Evolutionary conservation across 2,113 vertebrate genomes (phyloP), one percentile per base, ranked within the genome.

Genomic region (Poeciliopsis retropinna): DNA sequence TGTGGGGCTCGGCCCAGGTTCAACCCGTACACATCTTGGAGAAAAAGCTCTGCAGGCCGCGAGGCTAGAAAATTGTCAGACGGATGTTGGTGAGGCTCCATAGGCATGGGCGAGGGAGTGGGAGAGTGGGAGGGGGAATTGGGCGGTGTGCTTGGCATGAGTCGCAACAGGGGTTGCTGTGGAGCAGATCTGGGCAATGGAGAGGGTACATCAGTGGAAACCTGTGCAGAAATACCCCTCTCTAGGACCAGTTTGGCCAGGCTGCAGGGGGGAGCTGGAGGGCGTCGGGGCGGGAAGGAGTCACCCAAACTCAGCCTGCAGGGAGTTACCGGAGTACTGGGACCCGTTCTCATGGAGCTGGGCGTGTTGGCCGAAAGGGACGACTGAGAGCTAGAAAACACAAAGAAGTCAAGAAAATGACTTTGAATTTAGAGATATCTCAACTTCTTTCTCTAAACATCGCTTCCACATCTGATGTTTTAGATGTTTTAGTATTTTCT

Each of bases 51-150:
- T 0, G 96, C 96, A 0, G 98, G 98, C n/a, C 97, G 95, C 0
- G 98, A 99, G 1, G 97, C 96, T 60, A 99, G 91, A 82, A 99
- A 99, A 47, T 96, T 99, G 85, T 99, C 98, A 0, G 95, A 89
- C 32, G 93, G 83, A 3, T 93, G 92, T 17, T 92, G 82, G 72
- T 90, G 94, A 67, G 93, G 54, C 65, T 97, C 96, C 22, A 94
- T 90, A 0, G 93, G 93, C 4, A 91, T 87, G 82, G 96, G 96
- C 44, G 94, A 95, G 68, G 95, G 95, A 73, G 64, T 0, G 0
- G 76, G 84, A 0, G 91, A 88, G 57, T 77, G 91, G 9, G 83
- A 80, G 12, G 94, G 93, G n/a, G 92, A 93, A 85, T 93, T 92
- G 0, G 93, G 92, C 2, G 94, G 94, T 0, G 94, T 94, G 76